Percentiles rank a stretch among this genome's conserved stretches.
These are phyloP conservation scores for Brachionus koreanus DNA, from an alignment of 1,140 invertebrate species.

Conservation along the genomic window DNA sequence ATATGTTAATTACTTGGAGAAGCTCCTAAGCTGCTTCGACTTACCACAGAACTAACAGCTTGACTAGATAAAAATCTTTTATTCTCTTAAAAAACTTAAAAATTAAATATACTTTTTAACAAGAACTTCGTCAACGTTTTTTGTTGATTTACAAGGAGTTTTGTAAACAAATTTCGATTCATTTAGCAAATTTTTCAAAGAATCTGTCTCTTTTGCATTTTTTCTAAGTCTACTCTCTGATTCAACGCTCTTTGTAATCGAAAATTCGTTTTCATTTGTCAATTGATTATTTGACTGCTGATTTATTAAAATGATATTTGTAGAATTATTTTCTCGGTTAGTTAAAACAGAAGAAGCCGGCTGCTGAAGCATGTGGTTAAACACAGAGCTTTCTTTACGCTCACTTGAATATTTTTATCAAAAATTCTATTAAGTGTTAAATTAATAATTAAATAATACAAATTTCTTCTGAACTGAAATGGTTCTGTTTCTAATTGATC, in stretches of 20 bases:
- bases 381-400: background rate
- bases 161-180: constrained; percentile 21
- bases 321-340: background rate
- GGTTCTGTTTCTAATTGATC: background rate
- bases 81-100: background rate
- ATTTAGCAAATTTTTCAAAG: background rate
- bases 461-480: background rate
- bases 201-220: background rate
- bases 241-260: background rate
- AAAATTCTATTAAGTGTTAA: background rate
- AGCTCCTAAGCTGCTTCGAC: background rate
- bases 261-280: background rate
- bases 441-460: background rate
- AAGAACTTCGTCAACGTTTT: background rate
- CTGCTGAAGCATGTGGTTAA: constrained; percentile 8
- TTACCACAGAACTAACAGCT: background rate
- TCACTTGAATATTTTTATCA: background rate
- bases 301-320: constrained; percentile 21
- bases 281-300: constrained; percentile 7
- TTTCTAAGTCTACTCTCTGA: background rate
- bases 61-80: background rate
- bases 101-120: background rate
- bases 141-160: background rate
- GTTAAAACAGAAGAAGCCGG: background rate
- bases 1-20: background rate